Base-by-base conservation (phyloP, 2,113 vertebrate species). In the Megalops atlanticus region DNA sequence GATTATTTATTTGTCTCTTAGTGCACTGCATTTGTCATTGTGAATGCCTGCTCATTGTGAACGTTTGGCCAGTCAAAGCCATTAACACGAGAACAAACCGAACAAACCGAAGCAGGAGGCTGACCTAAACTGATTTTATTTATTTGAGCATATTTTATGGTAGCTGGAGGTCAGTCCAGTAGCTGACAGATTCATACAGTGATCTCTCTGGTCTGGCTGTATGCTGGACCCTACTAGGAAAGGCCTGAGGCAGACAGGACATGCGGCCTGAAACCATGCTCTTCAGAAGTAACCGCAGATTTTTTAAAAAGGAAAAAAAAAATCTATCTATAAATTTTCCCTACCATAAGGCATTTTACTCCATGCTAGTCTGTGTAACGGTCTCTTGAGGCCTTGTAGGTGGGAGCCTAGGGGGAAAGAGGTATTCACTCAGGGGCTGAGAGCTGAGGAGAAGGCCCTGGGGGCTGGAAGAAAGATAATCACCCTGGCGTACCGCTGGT, bases 341-440 rank as follows among this genome's bases (percentile, higher is more conserved):
- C 2, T 10, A 4, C 8, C 24, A 64, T 27, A 10, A 31, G 31
- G 5, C 24, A 64, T 64, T 31, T 64, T 64, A 2, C 58, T 31
- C 58, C 31, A 31, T 64, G 58, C 58, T 64, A 10, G 1, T n/a
- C n/a, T n/a, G n/a, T n/a, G n/a, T n/a, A 10, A 10, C 11, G 52
- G 52, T n/a, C 52, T 58, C 52, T 7, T 58, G 58, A 64, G 6
- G 58, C 58, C 24, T 64, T 64, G 24, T 27, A 64, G n/a, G 58
- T 64, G 58, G 12, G 31, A 8, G 24, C n/a, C 58, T n/a, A 54
- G 49, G n/a, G n/a, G 6, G 31, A 31, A 24, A 87, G 33, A 80
- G 77, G 78, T 41, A 84, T 86, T 89, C 80, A 88, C 81, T 74
- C 24, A 10, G n/a, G n/a, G n/a, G 4, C 58, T n/a, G 21, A 64